Evolutionary conservation across 2,797 vertebrate genomes (phyloP).

Genomic region (Lepus townsendii): DNA sequence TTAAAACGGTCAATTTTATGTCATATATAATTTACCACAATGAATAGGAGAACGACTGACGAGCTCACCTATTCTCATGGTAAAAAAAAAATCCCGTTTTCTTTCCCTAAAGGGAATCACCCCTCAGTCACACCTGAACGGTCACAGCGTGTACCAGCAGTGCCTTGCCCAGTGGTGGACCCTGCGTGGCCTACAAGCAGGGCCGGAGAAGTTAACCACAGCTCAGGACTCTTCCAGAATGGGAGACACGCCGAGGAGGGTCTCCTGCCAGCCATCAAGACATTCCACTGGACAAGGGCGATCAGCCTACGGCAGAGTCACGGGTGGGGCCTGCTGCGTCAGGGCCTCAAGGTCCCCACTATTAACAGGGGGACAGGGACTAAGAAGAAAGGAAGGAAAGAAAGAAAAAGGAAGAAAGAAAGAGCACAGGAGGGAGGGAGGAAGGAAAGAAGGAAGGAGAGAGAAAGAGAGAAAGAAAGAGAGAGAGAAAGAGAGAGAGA

Average conservation of each 20-base stretch:
- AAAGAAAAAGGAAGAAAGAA: too few species aligned
- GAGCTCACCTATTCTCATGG: not conserved
- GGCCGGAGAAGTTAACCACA: too few species aligned
- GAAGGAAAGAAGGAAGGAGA: too few species aligned
- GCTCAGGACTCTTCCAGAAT: not conserved
- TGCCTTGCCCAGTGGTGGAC: not conserved
- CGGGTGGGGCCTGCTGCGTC: not conserved
- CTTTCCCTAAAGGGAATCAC: not conserved
- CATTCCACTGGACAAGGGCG: not conserved
- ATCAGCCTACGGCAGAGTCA: not conserved
- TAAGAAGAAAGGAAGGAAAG: too few species aligned
- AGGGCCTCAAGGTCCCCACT: not conserved
- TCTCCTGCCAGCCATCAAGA: not conserved
- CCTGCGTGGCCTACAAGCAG: not conserved
- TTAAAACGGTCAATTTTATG: not conserved
- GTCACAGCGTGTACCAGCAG: not conserved
- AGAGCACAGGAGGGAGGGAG: too few species aligned
- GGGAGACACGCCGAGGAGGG: not conserved
- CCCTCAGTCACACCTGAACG: too few species aligned
- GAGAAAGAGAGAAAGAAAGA: too few species aligned
- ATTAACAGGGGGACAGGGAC: not conserved
- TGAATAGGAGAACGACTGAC: not conserved
- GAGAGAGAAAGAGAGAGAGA: too few species aligned
- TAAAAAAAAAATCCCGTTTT: not conserved
- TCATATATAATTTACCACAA: not conserved